A percentile compares a stretch with the other conserved stretches of the same genome.
These are phyloP conservation scores for Oncorhynchus gorbuscha DNA, from an alignment of 2,113 vertebrate genomes.

Conservation along the genomic window DNA sequence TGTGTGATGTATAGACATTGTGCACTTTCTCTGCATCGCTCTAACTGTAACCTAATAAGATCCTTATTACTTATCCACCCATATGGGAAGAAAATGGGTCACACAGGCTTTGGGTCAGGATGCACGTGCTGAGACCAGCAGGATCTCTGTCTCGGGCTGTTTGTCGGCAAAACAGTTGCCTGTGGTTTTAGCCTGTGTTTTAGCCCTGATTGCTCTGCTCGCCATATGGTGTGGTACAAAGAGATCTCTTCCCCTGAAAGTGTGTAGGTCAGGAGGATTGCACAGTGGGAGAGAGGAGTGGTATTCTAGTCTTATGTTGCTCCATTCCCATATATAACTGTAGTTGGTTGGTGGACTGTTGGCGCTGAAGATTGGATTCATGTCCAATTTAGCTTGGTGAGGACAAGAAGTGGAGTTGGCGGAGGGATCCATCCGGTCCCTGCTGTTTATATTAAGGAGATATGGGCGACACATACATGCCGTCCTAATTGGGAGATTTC, in stretches of 20 bases:
- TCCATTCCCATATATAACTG: background rate
- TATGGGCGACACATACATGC: background rate
- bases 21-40: background rate
- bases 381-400: background rate
- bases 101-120: conserved; percentile 19
- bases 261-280: background rate
- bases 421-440: too few species aligned
- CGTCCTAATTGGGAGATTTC: background rate
- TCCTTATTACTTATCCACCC: background rate
- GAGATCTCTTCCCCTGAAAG: background rate
- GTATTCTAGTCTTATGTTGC: background rate
- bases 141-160: background rate
- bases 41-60: conserved; percentile 3
- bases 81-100: conserved; percentile 14
- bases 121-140: conserved; percentile 25
- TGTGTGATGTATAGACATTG: too few species aligned
- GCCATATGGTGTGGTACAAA: background rate
- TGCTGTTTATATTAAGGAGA: too few species aligned
- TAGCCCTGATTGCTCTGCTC: background rate
- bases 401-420: too few species aligned
- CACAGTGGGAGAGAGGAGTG: background rate
- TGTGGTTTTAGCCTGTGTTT: background rate
- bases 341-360: background rate
- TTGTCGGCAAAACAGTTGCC: background rate
- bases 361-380: background rate